Percentiles rank a stretch among this genome's conserved stretches.
These are phyloP conservation scores for Eptesicus fuscus DNA, from an alignment of 2,113 vertebrate species.

Conservation along the genomic window DNA sequence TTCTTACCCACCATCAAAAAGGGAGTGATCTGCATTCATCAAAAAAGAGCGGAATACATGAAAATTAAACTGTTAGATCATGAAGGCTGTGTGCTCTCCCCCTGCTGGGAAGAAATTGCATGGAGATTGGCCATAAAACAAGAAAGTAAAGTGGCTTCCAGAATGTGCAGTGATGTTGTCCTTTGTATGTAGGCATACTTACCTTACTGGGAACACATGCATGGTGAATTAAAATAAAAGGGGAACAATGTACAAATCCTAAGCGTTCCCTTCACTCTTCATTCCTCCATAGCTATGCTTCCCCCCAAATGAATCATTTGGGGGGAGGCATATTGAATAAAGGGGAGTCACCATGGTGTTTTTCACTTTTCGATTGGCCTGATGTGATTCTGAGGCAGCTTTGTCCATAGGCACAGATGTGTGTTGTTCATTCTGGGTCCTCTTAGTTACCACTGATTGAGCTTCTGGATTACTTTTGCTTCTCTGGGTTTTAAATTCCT, in stretches of 20 bases:
- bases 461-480: background rate
- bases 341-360: background rate
- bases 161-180: background rate
- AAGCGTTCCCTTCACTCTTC: background rate
- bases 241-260: background rate
- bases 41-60: background rate
- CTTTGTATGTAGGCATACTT: background rate
- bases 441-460: background rate
- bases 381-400: background rate
- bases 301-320: background rate
- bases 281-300: background rate
- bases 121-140: background rate
- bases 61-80: background rate
- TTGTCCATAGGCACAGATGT: background rate
- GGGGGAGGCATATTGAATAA: background rate
- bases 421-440: background rate
- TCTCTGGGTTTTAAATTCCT: background rate
- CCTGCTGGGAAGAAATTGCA: background rate
- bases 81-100: background rate
- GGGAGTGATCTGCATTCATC: background rate
- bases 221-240: conserved; percentile 32
- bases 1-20: background rate
- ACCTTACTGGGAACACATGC: background rate
- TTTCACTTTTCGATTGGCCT: background rate
- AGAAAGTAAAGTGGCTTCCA: background rate